Evolutionary conservation across 2,888 invertebrate species (phyloP), one percentile per base, ranked within the genome.

Genomic region (Pammene aurita): DNA sequence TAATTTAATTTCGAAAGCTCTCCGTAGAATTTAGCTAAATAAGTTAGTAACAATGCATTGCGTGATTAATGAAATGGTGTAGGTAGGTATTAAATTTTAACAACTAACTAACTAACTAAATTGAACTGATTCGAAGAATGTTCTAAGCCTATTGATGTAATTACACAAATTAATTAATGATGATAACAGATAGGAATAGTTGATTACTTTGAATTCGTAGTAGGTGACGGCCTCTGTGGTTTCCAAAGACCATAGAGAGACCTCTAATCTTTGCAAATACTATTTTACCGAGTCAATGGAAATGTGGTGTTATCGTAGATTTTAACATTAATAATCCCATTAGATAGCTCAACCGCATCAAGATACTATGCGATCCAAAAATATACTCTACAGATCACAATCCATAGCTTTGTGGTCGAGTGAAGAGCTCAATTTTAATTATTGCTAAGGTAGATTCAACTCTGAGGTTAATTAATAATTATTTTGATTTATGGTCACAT

Each of bases 151-250:
- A 42, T 18, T 26, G 26, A 42, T 57, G 57, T 26, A 26, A 50
- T 50, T 50, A 50, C 26, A 13, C 54, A 44, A 44, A 58, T 44
- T 44, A 58, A 58, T 34, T 58, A 58, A 58, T 44, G 44, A 44
- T n/a, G 57, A 10, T 58, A 44, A 46, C 58, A 34, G 58, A 58
- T 58, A 44, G 58, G 26, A 58, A 14, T 58, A 58, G 58, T 44
- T 46, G 44, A 58, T 58, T 44, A 44, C 58, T 44, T 58, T 46
- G 44, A 58, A 46, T 34, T 58, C n/a, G 26, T 26, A 58, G 44
- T 34, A 58, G 1, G 5, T 14, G 44, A 14, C 58, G 44, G 10
- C 14, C 44, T 46, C 11, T 58, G 14, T 44, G 58, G 44, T 44
- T 44, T 58, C 58, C 44, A 46, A 9, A 58, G 26, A 44, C n/a